A percentile compares a stretch with the other conserved stretches of the same genome.
Evolutionary conservation across 2,797 vertebrate species (phyloP).

Genomic region (Anomalospiza imberbis): DNA sequence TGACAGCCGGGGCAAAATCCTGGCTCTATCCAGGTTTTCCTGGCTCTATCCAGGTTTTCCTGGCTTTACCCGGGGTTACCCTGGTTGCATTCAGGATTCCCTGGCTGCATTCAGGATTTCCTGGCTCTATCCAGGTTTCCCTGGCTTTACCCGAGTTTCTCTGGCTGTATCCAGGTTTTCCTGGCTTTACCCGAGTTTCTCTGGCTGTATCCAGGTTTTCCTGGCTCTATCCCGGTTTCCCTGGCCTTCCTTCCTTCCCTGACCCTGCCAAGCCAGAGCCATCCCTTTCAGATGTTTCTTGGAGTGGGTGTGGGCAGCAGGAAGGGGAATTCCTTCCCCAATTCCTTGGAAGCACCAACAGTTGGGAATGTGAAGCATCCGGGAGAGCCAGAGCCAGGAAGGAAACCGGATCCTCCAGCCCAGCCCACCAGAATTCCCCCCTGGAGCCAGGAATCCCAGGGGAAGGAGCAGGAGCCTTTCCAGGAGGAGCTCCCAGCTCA

Average conservation of each 20-base stretch:
- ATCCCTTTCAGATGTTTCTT: not conserved
- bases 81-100: no score
- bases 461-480: not conserved
- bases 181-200: no score
- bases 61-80: no score
- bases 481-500: not conserved
- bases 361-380: not conserved
- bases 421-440: not conserved
- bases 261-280: not conserved
- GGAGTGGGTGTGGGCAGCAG: not conserved
- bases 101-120: accelerated
- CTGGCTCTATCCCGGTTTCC: no score
- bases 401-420: not conserved
- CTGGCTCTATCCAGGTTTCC: no score
- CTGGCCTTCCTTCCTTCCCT: not conserved
- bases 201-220: no score
- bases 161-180: not conserved
- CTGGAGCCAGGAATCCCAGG: not conserved
- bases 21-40: no score
- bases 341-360: not conserved
- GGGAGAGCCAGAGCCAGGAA: not conserved
- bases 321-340: not conserved
- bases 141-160: no score
- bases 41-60: no score
- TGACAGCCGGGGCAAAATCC: not conserved